Conservation (phyloP, 2,797 vertebrate species). For the Pseudomugil tenellus region DNA sequence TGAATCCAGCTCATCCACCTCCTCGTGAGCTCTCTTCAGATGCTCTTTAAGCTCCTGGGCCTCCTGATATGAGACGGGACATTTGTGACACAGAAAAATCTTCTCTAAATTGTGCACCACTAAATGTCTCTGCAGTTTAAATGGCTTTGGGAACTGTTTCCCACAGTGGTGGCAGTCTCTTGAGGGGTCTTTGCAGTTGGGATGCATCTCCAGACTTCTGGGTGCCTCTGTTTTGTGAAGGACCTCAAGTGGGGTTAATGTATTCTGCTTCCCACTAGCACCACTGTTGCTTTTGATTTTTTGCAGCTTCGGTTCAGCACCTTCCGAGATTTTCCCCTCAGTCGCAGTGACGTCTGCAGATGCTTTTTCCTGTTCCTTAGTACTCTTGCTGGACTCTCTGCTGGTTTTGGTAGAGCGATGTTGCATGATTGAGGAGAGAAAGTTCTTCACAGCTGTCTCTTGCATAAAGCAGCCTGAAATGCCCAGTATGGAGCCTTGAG, state of each 20-base stretch:
- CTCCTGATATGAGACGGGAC: constrained; percentile 92
- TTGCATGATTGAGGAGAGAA: constrained; percentile 89
- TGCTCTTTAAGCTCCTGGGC: constrained; percentile 91
- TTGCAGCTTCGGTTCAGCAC: constrained; percentile 67
- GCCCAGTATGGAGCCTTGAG: constrained; percentile 86
- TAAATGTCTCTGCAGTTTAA: constrained; percentile 97
- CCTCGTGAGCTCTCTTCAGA: constrained; percentile 86
- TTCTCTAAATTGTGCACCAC: constrained; percentile 97
- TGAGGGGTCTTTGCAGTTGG: constrained; percentile 96
- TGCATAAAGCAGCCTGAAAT: constrained; percentile 86
- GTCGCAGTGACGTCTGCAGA: constrained; percentile 57
- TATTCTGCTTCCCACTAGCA: constrained; percentile 71
- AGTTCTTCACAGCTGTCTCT: constrained; percentile 86
- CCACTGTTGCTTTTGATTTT: constrained; percentile 75
- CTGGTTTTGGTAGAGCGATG: constrained; percentile 83
- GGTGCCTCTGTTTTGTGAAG: constrained; percentile 80
- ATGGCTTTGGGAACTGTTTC: constrained; percentile 98
- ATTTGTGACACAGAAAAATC: constrained; percentile 94
- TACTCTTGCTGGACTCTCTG: constrained; percentile 66
- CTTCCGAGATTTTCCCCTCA: constrained; percentile 70
- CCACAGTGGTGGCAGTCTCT: constrained; percentile 98
- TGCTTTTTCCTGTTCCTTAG: constrained; percentile 72
- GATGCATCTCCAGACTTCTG: constrained; percentile 88
- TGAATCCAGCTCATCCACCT: constrained; percentile 88
- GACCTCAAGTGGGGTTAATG: constrained; percentile 79